A percentile compares a stretch with the other conserved stretches of the same genome.
phyloP scores from a whole-genome alignment of 2,797 vertebrate genomes.

The Sebastes matsubarae region DNA sequence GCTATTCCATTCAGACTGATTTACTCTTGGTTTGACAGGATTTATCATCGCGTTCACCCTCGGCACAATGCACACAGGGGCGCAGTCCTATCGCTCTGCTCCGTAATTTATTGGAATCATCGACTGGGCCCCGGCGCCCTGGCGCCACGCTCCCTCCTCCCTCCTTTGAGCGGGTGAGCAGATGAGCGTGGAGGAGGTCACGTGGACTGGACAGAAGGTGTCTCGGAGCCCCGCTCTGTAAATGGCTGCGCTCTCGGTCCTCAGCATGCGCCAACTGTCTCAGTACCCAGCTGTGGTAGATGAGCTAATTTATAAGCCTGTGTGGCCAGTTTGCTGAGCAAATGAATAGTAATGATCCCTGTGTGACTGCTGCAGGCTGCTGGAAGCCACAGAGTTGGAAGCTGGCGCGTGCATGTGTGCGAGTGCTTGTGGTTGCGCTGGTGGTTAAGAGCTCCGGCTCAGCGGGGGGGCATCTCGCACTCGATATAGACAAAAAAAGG shows the following conservation, averaged over 20 bases:
- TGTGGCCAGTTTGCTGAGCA: conserved; percentile 78
- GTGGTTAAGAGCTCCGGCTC: conserved; percentile 36
- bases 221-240: conserved; percentile 45
- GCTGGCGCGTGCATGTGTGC: conserved; percentile 12
- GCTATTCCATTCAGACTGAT: conserved; percentile 73
- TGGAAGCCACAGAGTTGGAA: conserved; percentile 46
- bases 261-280: conserved; percentile 64
- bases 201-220: conserved; percentile 60
- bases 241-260: conserved; percentile 51
- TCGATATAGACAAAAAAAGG: conserved; percentile 7
- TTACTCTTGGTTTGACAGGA: conserved; percentile 67
- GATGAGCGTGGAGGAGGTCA: conserved; percentile 58
- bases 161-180: conserved; percentile 27
- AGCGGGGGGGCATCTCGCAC: conserved; percentile 23
- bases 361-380: conserved; percentile 73
- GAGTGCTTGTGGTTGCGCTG: not conserved
- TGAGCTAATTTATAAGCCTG: conserved; percentile 74
- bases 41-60: conserved; percentile 56
- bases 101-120: conserved; percentile 69
- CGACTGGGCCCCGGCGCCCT: conserved; percentile 21
- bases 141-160: conserved; percentile 1
- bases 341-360: conserved; percentile 82
- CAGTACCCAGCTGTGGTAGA: conserved; percentile 64
- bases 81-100: conserved; percentile 39
- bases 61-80: conserved; percentile 34